A percentile compares a stretch with the other conserved stretches of the same genome.
These are phyloP conservation scores for Neotoma lepida DNA, from an alignment of 2,113 vertebrate species.

Conservation along the genomic window DNA sequence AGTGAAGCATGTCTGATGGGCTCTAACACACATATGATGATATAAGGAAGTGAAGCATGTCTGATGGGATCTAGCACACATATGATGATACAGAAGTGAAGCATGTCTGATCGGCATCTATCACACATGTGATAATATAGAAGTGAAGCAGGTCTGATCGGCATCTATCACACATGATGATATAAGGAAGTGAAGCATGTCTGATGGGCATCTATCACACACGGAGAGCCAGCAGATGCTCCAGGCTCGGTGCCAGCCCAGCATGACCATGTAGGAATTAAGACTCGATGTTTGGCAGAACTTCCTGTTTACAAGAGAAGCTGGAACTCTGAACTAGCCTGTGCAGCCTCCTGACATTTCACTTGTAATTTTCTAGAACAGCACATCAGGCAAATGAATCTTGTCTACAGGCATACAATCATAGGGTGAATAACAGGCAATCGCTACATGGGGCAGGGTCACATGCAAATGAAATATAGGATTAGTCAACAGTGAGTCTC, in stretches of 20 bases:
- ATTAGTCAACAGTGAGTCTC: background rate
- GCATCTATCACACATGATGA: background rate
- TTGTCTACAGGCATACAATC: background rate
- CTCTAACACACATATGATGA: no score
- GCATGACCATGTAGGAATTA: background rate
- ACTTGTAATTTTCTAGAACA: conserved; percentile 17
- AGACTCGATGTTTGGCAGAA: background rate
- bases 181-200: accelerated
- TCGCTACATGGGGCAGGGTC: background rate
- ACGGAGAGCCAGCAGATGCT: background rate
- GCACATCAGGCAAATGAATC: background rate
- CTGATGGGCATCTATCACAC: background rate
- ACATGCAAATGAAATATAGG: background rate
- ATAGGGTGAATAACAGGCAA: background rate
- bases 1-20: no score
- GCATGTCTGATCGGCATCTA: no score
- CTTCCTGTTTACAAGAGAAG: background rate
- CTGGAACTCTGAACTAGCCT: background rate
- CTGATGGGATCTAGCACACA: no score
- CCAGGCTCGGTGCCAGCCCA: background rate
- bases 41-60: no score
- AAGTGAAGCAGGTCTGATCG: background rate
- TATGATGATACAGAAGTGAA: no score
- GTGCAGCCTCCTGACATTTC: background rate
- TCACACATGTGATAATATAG: no score